Evolutionary conservation across 1,140 invertebrate species (phyloP), one percentile per base, ranked within the genome.

Genomic region (Drosophila pandora): DNA sequence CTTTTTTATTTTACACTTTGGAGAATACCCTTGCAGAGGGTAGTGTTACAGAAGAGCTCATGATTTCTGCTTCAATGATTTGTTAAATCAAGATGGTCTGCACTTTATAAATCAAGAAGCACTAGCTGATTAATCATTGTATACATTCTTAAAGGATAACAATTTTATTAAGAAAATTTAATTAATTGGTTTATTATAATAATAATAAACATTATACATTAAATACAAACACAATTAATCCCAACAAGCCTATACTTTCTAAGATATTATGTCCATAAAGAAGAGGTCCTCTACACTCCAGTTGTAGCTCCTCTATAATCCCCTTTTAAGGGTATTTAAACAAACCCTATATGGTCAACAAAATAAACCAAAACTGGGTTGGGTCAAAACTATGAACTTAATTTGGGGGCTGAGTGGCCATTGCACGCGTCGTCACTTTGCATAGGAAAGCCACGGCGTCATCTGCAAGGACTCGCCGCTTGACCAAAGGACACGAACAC

Each of bases 401-500:
- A 43, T 39, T 60, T 17, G 22, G 22, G 45, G 37, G 37, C 48
- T 22, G 30, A 47, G 57, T 37, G 34, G 13, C 55, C 58, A 63
- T 25, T 84, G 76, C 80, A 85, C 76, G 81, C 81, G 60, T 54
- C 50, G 61, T 72, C 82, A 81, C 82, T 87, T 88, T 88, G 83
- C 83, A 88, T 88, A 71, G 68, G 64, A 54, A 73, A 71, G 55
- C 30, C 12, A 61, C 62, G 54, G 57, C 71, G 83, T 88, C 83
- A 87, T 88, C 79, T 88, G 82, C 74, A 45, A 47, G 58, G 67
- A 63, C 71, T 56, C 41, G 34, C 22, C 21, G 61, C 23, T 59
- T 59, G 49, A 32, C 43, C 58, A 9, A 25, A 52, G 54, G 52
- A 55, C 68, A 63, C 59, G 64, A 70, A 58, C 34, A 47, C 52